Evolutionary conservation across 2,888 invertebrate species (phyloP), one percentile per base, ranked within the genome.

Genomic region (Ametastegia equiseti): DNA sequence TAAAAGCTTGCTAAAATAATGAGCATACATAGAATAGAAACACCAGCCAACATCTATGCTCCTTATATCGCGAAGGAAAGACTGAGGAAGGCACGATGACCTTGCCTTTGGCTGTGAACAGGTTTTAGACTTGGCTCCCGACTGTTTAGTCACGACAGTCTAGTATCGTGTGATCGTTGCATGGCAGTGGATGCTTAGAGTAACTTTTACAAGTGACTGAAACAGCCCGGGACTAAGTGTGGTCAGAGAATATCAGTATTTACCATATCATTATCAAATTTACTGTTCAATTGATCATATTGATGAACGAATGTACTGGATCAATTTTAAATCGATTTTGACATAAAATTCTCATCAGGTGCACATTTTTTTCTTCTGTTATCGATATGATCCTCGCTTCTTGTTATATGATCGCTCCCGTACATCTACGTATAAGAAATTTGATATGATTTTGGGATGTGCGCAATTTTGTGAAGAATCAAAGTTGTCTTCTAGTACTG

Each of bases 21-120:
- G 23, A 45, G 15, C 11, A 13, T 47, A 27, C 11, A 13, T 47
- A 42, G 19, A 67, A 67, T 45, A 27, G 30, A 71, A 47, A 4
- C 27, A 19, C 47, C 23, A 45, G 15, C 23, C 36, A 2, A 42
- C 6, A 3, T 13, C 63, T 19, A 67, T 39, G 19, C 19, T 67
- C 39, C n/a, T 47, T 0, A 73, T 33, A 73, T 71, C 30, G 15
- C 6, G 50, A 54, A 50, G 54, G 73, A n/a, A 27, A 33, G 50
- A 33, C 15, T 11, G 50, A 73, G 33, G 73, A 50, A 36, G 36
- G 54, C 73, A 19, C 33, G 50, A 27, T 30, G 50, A 73, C 73
- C 73, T 73, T 73, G 73, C 50, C 54, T 73, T 73, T 30, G 54
- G 50, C 45, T 50, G 73, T 19, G 36, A 50, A 33, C 73, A 73